These are phyloP conservation scores for Thaleichthys pacificus DNA, from an alignment of 2,797 vertebrate genomes.

Conservation along the genomic window DNA sequence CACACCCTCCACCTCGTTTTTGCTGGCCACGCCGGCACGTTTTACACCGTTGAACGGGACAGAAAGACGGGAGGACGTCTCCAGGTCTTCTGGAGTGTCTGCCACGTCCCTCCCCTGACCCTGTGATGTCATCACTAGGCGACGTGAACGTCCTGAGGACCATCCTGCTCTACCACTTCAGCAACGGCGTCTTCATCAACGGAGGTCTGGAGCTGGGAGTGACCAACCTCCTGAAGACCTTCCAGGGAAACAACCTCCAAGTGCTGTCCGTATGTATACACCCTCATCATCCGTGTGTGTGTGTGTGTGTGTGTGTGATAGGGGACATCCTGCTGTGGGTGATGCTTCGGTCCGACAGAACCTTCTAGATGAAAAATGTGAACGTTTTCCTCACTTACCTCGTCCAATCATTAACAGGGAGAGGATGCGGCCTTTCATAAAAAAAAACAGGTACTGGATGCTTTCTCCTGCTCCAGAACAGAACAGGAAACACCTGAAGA, in stretches of 20 bases:
- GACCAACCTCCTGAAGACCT: slow-evolving; percentile 89
- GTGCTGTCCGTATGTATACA: slow-evolving; percentile 85
- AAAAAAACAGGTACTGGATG: not conserved
- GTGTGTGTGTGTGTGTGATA: not conserved
- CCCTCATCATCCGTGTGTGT: not conserved
- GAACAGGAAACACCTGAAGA: not conserved
- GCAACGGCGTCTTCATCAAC: slow-evolving; percentile 87
- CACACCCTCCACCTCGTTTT: too few species aligned
- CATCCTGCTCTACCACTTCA: slow-evolving; percentile 94
- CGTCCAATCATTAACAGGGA: too few species aligned
- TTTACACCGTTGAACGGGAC: too few species aligned
- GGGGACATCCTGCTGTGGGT: not conserved
- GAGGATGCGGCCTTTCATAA: not conserved
- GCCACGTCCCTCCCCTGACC: slow-evolving; percentile 53
- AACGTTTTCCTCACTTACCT: too few species aligned
- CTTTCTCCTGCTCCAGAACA: not conserved
- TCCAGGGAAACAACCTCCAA: slow-evolving; percentile 90
- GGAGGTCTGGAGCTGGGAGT: slow-evolving; percentile 91
- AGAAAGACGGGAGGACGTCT: too few species aligned
- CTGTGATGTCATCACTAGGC: slow-evolving; percentile 64
- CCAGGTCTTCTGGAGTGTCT: not conserved
- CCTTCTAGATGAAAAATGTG: too few species aligned
- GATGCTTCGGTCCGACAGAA: too few species aligned
- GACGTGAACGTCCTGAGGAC: slow-evolving; percentile 85
- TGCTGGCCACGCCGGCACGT: too few species aligned